Evolutionary conservation across 2,797 vertebrate genomes (phyloP), one percentile per base, ranked within the genome.

Genomic region (Oreonectes daqikongensis): DNA sequence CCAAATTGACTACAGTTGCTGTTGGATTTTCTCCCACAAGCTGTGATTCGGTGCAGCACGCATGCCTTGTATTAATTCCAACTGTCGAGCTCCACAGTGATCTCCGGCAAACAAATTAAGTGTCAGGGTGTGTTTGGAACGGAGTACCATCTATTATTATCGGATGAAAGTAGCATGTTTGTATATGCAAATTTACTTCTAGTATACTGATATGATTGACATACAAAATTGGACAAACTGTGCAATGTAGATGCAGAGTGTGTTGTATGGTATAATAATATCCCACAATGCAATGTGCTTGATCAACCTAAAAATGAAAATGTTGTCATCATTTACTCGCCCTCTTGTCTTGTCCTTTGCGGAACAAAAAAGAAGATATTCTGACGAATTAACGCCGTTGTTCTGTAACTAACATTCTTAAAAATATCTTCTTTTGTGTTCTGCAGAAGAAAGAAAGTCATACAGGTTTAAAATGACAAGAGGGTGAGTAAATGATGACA

Each of bases 41-140:
- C 46, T 64, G 64, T 75, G 52, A 68, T 42, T 67, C 26, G 67
- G 26, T 72, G 63, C 72, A 57, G 44, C 59, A 26, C 40, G 53
- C 30, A 60, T 11, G 15, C 20, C 38, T 61, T 8, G 0, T 76
- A 68, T 68, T 76, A 60, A 76, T 59, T 59, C 42, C 4, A 48
- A 32, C 48, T 50, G 32, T 60, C 53, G 46, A 76, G 28, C 65
- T 35, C 53, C 20, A 24, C 42, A 35, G 74, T 50, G 20, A 50
- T 55, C 60, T 60, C 42, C 74, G 69, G 65, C 42, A 55, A 46
- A 59, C 64, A 75, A 59, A 75, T 59, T 68, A 67, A 48, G 64
- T 48, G 52, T 48, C n/a, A 32, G 28, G 18, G 20, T 59, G 18
- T 44, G 26, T 67, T 67, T 24, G 40, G 50, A 75, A 57, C 48